These are phyloP conservation scores for Fulmarus glacialis DNA, from an alignment of 2,113 vertebrate species.

Conservation along the genomic window DNA sequence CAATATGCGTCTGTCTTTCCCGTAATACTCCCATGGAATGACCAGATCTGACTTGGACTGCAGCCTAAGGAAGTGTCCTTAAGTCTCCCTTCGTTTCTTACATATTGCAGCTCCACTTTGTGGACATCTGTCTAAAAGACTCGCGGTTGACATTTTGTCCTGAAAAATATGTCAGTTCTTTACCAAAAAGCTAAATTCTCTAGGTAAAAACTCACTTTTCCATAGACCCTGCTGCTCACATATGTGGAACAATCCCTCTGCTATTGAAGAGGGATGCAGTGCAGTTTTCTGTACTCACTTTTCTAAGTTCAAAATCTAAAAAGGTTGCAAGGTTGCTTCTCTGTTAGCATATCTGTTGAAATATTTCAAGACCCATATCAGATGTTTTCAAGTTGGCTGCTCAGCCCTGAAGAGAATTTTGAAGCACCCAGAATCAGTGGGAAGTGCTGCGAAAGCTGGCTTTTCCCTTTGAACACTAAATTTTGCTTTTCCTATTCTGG, in stretches of 20 bases:
- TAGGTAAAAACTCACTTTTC: neutral
- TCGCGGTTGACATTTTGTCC: neutral
- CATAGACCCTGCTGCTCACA: neutral
- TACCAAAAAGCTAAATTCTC: neutral
- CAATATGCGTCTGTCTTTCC: neutral
- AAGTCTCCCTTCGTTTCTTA: neutral
- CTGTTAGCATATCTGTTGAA: neutral
- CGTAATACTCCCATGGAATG: neutral
- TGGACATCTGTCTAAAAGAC: neutral
- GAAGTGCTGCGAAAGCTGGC: neutral
- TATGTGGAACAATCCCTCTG: neutral
- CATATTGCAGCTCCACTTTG: neutral
- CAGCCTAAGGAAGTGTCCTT: neutral
- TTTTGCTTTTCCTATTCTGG: neutral
- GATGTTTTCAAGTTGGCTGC: neutral
- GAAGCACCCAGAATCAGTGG: neutral
- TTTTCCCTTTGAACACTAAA: neutral
- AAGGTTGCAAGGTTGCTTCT: neutral
- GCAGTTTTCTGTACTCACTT: neutral
- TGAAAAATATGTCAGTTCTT: neutral
- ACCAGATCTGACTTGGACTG: neutral
- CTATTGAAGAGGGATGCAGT: neutral
- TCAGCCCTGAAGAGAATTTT: neutral
- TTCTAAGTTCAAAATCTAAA: neutral
- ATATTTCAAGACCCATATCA: neutral